A percentile compares a stretch with the other conserved stretches of the same genome.
phyloP scores from a whole-genome alignment of 2,113 vertebrate species.

The Galeopterus variegatus region DNA sequence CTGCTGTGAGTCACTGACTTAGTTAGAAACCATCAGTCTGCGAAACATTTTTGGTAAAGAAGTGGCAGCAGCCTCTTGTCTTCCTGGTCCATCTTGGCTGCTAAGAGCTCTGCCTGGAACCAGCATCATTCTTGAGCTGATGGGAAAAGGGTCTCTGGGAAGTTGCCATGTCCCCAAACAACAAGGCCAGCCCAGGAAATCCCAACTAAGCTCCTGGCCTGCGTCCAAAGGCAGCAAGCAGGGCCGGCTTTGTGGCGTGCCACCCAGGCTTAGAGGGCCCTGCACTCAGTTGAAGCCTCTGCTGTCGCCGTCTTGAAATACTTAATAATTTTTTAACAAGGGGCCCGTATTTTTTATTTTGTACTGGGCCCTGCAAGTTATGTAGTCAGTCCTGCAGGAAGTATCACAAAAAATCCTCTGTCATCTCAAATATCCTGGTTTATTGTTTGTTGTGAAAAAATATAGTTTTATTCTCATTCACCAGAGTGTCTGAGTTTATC shows the following conservation, averaged over 20 bases:
- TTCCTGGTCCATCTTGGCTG: neutral
- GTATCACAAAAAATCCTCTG: neutral
- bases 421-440: neutral
- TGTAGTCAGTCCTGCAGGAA: neutral
- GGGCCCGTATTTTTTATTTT: neutral
- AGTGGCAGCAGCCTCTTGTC: neutral
- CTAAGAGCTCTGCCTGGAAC: neutral
- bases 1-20: constrained; percentile 42
- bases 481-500: neutral
- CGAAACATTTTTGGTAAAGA: neutral
- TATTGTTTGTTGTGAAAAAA: neutral
- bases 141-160: neutral
- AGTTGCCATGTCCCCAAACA: neutral
- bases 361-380: neutral
- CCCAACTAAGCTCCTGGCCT: neutral
- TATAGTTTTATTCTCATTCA: neutral
- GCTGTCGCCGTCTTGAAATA: neutral
- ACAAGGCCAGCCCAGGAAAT: neutral
- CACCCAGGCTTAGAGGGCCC: neutral
- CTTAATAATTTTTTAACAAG: neutral
- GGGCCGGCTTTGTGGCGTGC: rapidly evolving
- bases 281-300: neutral
- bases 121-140: neutral
- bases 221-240: neutral
- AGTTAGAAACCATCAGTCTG: constrained; percentile 47